These are phyloP conservation scores for Pongo abelii DNA, from an alignment of 2,113 vertebrate species.

Conservation along the genomic window DNA sequence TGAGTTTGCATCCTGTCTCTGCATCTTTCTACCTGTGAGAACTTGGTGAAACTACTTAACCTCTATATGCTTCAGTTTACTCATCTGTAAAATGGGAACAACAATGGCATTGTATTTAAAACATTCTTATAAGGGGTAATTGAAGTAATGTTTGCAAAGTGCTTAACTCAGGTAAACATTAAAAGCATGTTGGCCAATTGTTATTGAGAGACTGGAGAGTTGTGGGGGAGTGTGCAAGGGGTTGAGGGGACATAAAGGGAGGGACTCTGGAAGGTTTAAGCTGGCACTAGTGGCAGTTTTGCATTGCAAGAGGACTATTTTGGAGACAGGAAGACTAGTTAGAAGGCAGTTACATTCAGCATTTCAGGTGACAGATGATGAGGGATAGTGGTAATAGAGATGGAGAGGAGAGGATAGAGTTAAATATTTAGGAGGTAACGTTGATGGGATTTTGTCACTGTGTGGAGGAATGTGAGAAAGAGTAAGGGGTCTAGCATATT, in stretches of 20 bases:
- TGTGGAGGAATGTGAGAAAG: neutral
- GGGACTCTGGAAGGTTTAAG: neutral
- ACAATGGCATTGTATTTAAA: neutral
- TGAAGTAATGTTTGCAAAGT: conserved; percentile 1
- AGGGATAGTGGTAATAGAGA: neutral
- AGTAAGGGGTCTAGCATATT: neutral
- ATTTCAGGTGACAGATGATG: neutral
- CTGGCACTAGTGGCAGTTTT: neutral
- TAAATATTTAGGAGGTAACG: neutral
- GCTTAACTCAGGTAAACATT: neutral
- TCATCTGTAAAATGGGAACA: conserved; percentile 21
- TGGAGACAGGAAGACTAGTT: neutral
- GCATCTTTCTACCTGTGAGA: neutral
- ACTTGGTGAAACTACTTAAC: conserved; percentile 20
- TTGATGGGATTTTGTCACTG: neutral
- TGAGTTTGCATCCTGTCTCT: neutral
- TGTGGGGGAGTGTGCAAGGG: neutral
- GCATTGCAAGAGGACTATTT: neutral
- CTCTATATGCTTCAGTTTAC: neutral
- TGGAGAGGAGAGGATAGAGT: neutral
- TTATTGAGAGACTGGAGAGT: neutral
- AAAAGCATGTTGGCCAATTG: neutral
- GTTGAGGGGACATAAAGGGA: neutral
- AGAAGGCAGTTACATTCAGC: neutral
- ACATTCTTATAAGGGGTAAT: neutral